These are phyloP conservation scores for Apodemus speciosus DNA, from an alignment of 2,113 vertebrate genomes.

Conservation along the genomic window DNA sequence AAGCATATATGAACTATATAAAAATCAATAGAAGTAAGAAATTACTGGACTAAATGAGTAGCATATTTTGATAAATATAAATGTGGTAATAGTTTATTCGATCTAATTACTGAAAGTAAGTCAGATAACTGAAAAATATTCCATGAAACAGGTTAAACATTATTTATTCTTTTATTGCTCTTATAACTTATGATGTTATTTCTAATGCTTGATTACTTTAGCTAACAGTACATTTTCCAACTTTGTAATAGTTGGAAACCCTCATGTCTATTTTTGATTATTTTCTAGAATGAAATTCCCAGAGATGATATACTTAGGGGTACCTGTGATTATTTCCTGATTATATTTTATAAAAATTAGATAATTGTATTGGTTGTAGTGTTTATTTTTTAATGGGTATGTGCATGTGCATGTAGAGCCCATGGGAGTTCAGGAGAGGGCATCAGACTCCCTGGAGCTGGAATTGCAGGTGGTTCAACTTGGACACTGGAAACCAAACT, in stretches of 20 bases:
- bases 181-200: background rate
- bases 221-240: background rate
- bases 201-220: slow-evolving; percentile 24
- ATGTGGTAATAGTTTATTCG: background rate
- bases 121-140: background rate
- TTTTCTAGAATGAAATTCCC: slow-evolving; percentile 19
- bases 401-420: no score
- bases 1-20: background rate
- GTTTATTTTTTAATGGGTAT: background rate
- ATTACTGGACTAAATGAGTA: background rate
- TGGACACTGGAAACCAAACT: background rate
- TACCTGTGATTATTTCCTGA: background rate
- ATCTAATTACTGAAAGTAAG: slow-evolving; percentile 4
- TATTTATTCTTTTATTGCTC: background rate
- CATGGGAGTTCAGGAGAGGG: background rate
- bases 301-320: background rate
- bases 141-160: background rate
- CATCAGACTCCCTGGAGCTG: no score
- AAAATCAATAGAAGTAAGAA: background rate
- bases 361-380: background rate
- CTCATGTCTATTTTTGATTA: background rate
- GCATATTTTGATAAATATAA: background rate
- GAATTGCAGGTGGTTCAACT: no score
- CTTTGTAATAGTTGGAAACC: background rate
- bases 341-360: background rate